These are phyloP conservation scores for Ostrea edulis DNA, from an alignment of 1,140 invertebrate genomes.

Conservation along the genomic window DNA sequence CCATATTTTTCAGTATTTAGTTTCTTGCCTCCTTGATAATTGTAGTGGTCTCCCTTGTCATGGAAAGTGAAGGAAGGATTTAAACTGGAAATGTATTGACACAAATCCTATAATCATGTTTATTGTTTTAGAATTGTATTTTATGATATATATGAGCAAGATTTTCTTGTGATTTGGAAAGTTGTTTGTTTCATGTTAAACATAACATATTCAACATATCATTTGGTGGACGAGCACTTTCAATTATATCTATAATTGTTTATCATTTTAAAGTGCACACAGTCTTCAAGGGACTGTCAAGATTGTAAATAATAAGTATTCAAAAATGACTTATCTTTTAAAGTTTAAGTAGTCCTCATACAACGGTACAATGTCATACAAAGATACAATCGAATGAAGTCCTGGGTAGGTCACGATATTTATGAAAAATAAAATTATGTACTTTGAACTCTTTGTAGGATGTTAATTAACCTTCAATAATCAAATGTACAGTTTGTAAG, in stretches of 20 bases:
- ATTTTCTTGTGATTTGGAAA: conserved; percentile 36
- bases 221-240: conserved; percentile 16
- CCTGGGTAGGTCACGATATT: neutral
- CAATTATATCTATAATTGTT: conserved; percentile 11
- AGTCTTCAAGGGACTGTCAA: neutral
- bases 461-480: neutral
- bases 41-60: neutral
- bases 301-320: neutral
- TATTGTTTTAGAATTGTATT: conserved; percentile 27
- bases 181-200: conserved; percentile 36
- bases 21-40: neutral
- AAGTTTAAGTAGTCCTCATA: neutral
- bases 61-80: neutral
- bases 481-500: neutral
- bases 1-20: conserved; percentile 11
- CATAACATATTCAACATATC: conserved; percentile 36
- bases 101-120: neutral
- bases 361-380: neutral
- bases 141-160: conserved; percentile 15
- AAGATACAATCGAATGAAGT: neutral
- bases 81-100: conserved; percentile 7
- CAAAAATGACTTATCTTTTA: neutral
- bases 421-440: neutral
- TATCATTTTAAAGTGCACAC: neutral
- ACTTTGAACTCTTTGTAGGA: neutral